Percentiles rank a stretch among this genome's conserved stretches.
Conservation (phyloP, 2,797 vertebrate genomes). For the Protosalanx chinensis region DNA sequence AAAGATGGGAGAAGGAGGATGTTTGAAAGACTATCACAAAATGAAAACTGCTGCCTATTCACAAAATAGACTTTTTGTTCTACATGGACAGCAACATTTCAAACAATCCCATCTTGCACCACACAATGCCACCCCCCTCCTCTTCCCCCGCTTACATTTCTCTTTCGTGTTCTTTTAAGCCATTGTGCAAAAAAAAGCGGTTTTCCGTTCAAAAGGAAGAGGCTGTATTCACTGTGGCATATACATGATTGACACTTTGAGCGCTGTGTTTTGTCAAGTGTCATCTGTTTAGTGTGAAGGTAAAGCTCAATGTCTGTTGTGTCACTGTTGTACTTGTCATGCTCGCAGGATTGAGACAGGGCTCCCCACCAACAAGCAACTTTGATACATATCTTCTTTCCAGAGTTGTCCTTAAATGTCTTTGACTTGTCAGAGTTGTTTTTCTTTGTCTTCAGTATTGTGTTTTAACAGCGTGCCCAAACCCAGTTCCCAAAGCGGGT, state of each 20-base stretch:
- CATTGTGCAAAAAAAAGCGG: slow-evolving; percentile 13
- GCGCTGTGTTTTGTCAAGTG: slow-evolving; percentile 53
- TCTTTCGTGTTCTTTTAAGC: slow-evolving; percentile 43
- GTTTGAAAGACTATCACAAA: not conserved
- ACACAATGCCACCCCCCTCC: not conserved
- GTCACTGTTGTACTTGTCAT: slow-evolving; percentile 34
- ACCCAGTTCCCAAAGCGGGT: slow-evolving; percentile 51
- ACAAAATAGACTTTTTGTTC: slow-evolving; percentile 26
- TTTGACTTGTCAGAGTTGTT: slow-evolving; percentile 68
- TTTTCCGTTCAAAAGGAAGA: slow-evolving; percentile 14
- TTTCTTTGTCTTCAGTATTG: slow-evolving; percentile 61
- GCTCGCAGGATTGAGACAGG: slow-evolving; percentile 35
- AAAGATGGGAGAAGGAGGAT: not conserved
- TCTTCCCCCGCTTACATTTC: slow-evolving; percentile 14
- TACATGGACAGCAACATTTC: slow-evolving; percentile 23
- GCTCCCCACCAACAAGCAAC: slow-evolving; percentile 55
- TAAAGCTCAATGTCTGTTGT: slow-evolving; percentile 48
- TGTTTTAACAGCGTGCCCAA: slow-evolving; percentile 54
- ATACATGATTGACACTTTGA: slow-evolving; percentile 52
- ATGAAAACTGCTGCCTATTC: slow-evolving; percentile 23
- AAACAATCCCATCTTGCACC: slow-evolving; percentile 10
- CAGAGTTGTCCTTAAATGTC: slow-evolving; percentile 64
- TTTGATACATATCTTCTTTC: slow-evolving; percentile 56
- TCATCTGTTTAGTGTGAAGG: slow-evolving; percentile 51
- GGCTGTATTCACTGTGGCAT: slow-evolving; percentile 34